phyloP scores from a whole-genome alignment of 64 coral and sea anemone genomes.

The Pachyseris speciosa region DNA sequence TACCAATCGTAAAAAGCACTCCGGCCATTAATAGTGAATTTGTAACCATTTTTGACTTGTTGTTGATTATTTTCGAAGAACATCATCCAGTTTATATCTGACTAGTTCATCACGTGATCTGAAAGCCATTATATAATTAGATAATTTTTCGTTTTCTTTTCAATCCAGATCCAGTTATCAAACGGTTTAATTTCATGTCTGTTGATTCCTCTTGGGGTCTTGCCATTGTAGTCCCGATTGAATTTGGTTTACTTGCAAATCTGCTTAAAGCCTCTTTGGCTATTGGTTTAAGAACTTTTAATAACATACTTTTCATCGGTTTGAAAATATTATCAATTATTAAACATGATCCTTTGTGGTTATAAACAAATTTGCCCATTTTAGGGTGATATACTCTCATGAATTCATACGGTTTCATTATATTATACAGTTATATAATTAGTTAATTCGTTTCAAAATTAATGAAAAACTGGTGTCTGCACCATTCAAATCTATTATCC shows the following conservation, averaged over 20 bases:
- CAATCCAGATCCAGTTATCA: background rate
- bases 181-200: background rate
- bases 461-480: background rate
- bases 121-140: slow-evolving; percentile 6
- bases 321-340: background rate
- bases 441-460: background rate
- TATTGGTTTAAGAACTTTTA: background rate
- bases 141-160: background rate
- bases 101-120: background rate
- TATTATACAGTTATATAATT: no score
- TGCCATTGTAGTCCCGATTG: background rate
- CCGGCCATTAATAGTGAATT: no score
- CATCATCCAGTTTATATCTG: background rate
- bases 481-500: background rate
- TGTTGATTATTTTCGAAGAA: background rate
- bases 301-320: background rate
- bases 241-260: background rate
- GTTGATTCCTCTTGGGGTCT: background rate
- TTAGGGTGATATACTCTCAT: no score
- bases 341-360: no score
- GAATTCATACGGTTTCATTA: no score
- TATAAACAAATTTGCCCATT: no score
- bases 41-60: no score
- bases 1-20: no score
- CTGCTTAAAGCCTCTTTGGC: background rate